These are phyloP conservation scores for Sesamia nonagrioides DNA, from an alignment of 1,140 invertebrate genomes.

Conservation along the genomic window DNA sequence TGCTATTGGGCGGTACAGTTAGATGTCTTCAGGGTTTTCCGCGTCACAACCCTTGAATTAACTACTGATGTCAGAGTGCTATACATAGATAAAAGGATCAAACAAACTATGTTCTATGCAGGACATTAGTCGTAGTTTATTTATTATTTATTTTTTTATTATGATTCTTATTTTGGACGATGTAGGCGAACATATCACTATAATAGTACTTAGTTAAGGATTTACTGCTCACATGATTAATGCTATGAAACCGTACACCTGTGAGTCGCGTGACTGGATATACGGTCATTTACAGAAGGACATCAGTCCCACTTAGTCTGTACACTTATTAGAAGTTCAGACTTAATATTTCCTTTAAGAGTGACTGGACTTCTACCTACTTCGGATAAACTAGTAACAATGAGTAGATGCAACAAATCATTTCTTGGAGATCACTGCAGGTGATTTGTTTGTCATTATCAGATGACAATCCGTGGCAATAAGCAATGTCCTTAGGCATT, in stretches of 20 bases:
- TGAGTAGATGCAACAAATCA: background rate
- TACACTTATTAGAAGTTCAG: background rate
- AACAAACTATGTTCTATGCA: too few species aligned
- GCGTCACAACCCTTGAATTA: too few species aligned
- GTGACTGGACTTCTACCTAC: background rate
- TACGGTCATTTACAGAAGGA: background rate
- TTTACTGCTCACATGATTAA: background rate
- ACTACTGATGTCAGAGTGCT: too few species aligned
- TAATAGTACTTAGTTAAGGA: background rate
- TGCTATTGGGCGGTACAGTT: background rate
- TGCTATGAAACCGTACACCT: slow-evolving; percentile 9
- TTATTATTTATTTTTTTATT: too few species aligned
- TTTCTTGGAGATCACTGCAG: background rate
- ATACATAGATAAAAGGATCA: too few species aligned
- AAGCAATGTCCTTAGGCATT: too few species aligned
- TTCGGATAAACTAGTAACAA: background rate
- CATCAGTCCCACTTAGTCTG: slow-evolving; percentile 4
- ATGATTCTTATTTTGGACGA: too few species aligned
- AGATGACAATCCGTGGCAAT: too few species aligned
- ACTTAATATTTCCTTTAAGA: background rate
- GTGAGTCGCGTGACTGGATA: background rate
- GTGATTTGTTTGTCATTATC: too few species aligned
- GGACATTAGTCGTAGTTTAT: too few species aligned
- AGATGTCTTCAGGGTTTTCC: background rate
- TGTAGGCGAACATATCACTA: background rate